phyloP scores from a whole-genome alignment of 2,797 vertebrate genomes.

The Toxotes lorentzi region DNA sequence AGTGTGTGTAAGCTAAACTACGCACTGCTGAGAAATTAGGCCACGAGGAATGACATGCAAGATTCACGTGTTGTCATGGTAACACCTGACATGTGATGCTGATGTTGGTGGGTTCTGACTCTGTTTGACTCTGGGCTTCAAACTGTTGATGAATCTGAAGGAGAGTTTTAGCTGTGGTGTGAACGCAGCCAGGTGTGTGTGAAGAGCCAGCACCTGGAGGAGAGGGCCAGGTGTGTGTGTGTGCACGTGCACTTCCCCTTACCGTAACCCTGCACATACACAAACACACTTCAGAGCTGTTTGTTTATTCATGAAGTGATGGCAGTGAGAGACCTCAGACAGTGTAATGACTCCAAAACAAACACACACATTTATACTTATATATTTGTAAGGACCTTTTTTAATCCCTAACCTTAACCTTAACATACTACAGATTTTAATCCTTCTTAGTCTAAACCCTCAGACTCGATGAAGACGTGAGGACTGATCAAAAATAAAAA shows the following conservation, averaged over 20 bases:
- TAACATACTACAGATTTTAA: no score
- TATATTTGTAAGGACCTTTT: background rate
- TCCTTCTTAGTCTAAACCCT: background rate
- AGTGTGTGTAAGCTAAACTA: background rate
- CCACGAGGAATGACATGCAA: background rate
- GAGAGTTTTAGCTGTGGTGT: constrained; percentile 29
- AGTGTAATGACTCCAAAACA: background rate
- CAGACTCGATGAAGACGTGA: no score
- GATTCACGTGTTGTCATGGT: constrained; percentile 6
- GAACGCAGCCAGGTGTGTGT: constrained; percentile 15
- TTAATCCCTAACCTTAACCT: background rate
- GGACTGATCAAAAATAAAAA: no score
- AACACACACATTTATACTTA: background rate
- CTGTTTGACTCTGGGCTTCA: background rate
- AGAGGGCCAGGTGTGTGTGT: constrained; percentile 22
- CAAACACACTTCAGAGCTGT: background rate
- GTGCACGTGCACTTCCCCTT: background rate
- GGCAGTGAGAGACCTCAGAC: constrained; percentile 23
- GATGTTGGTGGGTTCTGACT: background rate
- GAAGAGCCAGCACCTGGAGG: constrained; percentile 44
- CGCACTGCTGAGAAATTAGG: background rate
- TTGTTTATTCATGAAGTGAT: constrained; percentile 28
- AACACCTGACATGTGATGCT: constrained; percentile 7
- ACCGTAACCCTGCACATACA: background rate
- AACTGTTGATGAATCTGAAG: constrained; percentile 28